Evolutionary conservation across 92 coral and sea anemone genomes (phyloP), one percentile per base, ranked within the genome.

Genomic region (Epizoanthus stellaris): DNA sequence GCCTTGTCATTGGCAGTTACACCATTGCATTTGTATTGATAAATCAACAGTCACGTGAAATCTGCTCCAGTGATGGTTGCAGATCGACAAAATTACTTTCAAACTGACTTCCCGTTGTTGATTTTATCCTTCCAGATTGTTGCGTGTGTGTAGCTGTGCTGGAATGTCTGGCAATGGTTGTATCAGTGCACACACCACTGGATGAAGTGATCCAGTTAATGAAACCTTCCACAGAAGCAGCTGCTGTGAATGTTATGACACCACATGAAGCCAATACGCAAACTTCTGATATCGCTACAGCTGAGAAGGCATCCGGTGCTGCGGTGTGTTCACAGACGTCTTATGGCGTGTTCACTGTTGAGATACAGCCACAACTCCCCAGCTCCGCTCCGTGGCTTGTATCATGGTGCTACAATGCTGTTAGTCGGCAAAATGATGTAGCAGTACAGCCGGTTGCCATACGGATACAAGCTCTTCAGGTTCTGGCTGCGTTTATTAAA

Each of bases 121-220:
- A 30, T 30, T 17, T 77, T 11, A 21, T 15, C 61, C 25, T 12
- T 83, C 20, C 75, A 97, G 99, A 97, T 75, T 76, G 90, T 68
- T 85, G 85, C 75, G 62, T 97, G 0, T 90, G 91, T 66, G 93
- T 92, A 10, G 88, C 99, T 5, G 88, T 79, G 6, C 72, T 97
- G 70, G 93, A 95, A 19, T 97, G 99, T 63, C 71, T 97, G 15
- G 94, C 93, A 53, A 95, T 95, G 96, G 91, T 93, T 6, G 90
- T 97, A 4, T 91, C 98, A 23, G 98, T 97, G 17, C 94, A 97
- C 63, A 90, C 99, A 8, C 98, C 99, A 3, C 90, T 95, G 42
- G 61, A 75, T 20, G 99, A 95, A 63, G 99, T 97, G 64, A 79
- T 75, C 5, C 89, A 92, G 30, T 69, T 92, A 12, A 94, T 95